A percentile compares a stretch with the other conserved stretches of the same genome.
phyloP scores from a whole-genome alignment of 2,888 invertebrate species.

The Choristoneura rosaceana region DNA sequence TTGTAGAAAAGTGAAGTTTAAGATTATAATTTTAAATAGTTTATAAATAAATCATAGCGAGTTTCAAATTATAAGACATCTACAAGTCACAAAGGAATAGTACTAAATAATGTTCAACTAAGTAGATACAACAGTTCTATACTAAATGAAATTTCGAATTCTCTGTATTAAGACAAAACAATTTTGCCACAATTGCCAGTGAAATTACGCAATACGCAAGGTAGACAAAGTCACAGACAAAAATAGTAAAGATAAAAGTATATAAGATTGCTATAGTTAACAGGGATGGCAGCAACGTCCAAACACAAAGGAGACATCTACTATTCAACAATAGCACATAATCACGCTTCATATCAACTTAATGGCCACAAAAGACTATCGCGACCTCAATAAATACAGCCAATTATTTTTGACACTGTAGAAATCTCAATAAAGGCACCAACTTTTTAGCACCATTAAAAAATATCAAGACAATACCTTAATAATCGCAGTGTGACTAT shows the following conservation, averaged over 20 bases:
- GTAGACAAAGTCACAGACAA: neutral
- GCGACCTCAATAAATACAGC: slow-evolving; percentile 21
- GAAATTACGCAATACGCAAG: neutral
- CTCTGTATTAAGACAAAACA: neutral
- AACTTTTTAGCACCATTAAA: slow-evolving; percentile 16
- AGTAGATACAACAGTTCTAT: neutral
- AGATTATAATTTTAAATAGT: neutral
- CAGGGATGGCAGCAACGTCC: slow-evolving; percentile 20
- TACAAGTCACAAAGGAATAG: too few species aligned
- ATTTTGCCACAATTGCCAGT: neutral
- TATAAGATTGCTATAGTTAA: neutral
- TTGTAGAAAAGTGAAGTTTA: neutral
- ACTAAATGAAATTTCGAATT: neutral
- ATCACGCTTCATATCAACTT: slow-evolving; percentile 11
- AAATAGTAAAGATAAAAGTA: neutral
- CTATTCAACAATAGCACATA: slow-evolving; percentile 20
- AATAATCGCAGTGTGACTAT: slow-evolving; percentile 58
- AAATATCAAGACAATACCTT: slow-evolving; percentile 41
- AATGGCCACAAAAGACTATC: slow-evolving; percentile 18
- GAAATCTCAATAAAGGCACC: neutral
- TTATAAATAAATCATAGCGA: neutral
- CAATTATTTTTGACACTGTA: slow-evolving; percentile 35
- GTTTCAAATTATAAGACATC: neutral
- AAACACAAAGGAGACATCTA: slow-evolving; percentile 34
- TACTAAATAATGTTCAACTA: too few species aligned